These are phyloP conservation scores for Lepus americanus DNA, from an alignment of 2,113 vertebrate genomes.

Conservation along the genomic window DNA sequence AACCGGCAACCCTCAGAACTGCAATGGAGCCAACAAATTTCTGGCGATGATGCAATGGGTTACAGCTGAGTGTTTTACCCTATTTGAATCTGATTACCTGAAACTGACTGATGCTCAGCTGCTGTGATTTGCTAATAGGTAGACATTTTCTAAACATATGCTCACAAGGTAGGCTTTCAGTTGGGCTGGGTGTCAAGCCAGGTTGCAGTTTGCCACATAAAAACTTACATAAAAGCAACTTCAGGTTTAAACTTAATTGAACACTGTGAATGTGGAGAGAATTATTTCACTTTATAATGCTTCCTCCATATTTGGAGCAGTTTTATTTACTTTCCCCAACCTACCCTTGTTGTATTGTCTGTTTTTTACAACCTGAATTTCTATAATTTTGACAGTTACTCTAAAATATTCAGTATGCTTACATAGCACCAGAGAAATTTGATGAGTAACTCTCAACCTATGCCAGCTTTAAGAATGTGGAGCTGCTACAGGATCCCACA, in stretches of 20 bases:
- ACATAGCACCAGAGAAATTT: neutral
- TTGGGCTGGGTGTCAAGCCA: too few species aligned
- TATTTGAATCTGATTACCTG: neutral
- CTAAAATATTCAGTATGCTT: neutral
- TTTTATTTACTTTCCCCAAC: neutral
- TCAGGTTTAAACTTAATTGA: neutral
- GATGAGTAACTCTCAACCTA: neutral
- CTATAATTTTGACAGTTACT: neutral
- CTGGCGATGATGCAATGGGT: too few species aligned
- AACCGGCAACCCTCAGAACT: too few species aligned
- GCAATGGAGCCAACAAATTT: too few species aligned
- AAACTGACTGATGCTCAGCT: neutral
- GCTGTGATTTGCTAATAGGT: neutral
- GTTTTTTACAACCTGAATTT: neutral
- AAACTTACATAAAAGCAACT: neutral
- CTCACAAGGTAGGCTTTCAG: neutral
- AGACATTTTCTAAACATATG: neutral
- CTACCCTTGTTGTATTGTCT: neutral
- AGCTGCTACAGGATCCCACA: fast-evolving
- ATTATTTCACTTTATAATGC: neutral
- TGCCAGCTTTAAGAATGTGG: neutral
- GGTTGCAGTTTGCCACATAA: neutral
- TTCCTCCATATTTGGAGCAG: neutral
- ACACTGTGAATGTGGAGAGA: neutral
- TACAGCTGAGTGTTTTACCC: neutral